Conservation (phyloP, 2,113 vertebrate genomes). For the Scytalopus superciliaris region DNA sequence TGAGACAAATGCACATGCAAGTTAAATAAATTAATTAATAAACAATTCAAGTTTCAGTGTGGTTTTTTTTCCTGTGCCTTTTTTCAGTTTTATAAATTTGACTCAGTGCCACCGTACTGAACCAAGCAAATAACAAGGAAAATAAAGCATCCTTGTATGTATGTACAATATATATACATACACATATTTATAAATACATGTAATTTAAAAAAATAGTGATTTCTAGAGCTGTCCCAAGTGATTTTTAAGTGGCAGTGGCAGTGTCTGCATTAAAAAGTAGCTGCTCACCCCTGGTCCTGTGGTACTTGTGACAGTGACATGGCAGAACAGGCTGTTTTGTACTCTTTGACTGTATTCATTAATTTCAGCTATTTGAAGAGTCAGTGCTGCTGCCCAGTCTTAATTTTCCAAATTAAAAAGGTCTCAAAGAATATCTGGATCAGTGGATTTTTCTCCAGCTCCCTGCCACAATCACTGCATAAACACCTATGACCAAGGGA, state of each 20-base stretch:
- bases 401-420: neutral
- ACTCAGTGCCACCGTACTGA: neutral
- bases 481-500: neutral
- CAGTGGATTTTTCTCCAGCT: neutral
- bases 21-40: slow-evolving; percentile 70
- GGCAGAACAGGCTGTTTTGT: neutral
- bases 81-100: neutral
- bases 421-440: neutral
- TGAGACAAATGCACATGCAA: slow-evolving; percentile 69
- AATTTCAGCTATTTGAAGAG: neutral
- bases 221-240: neutral
- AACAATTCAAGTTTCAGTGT: slow-evolving; percentile 47
- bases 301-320: rapidly evolving
- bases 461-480: neutral
- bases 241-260: neutral
- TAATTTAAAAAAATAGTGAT: too few relatives aligned
- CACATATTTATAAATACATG: too few relatives aligned
- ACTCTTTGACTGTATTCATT: neutral
- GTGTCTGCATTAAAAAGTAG: neutral
- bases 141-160: neutral
- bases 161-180: rapidly evolving
- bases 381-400: neutral
- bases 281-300: neutral
- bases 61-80: neutral
- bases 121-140: neutral